phyloP scores from a whole-genome alignment of 2,113 vertebrate species.

The Bolborhynchus lineola region DNA sequence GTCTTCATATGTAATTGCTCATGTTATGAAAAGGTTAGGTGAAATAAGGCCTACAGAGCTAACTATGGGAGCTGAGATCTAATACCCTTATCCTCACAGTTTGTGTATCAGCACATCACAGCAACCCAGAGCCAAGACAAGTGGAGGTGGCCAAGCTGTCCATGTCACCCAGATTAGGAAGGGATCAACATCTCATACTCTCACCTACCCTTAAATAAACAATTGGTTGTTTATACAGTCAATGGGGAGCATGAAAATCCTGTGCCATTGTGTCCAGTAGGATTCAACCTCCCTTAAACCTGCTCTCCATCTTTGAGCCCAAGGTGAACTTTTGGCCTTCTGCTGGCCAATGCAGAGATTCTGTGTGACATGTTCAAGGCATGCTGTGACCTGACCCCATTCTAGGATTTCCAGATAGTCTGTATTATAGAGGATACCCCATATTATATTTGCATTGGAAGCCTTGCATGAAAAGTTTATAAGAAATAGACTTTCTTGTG shows the following conservation, averaged over 20 bases:
- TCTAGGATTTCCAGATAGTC: background rate
- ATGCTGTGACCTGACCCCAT: fast-evolving
- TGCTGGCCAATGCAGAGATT: background rate
- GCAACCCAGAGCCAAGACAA: background rate
- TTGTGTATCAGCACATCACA: background rate
- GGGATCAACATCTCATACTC: no score
- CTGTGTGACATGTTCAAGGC: background rate
- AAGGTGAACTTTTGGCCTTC: background rate
- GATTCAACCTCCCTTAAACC: background rate
- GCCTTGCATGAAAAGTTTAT: background rate
- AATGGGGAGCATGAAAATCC: background rate
- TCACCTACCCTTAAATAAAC: background rate
- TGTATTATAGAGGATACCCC: background rate
- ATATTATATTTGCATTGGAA: background rate
- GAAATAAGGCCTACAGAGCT: background rate
- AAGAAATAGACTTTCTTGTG: background rate
- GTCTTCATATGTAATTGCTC: no score
- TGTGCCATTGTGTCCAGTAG: background rate
- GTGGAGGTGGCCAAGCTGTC: background rate
- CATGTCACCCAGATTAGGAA: background rate
- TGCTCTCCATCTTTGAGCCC: background rate
- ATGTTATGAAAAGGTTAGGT: background rate
- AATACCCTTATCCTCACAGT: background rate
- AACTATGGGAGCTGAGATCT: background rate
- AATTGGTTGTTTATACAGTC: background rate